Base-by-base conservation (phyloP, 1,140 invertebrate species). In the Arctopsyche grandis region DNA sequence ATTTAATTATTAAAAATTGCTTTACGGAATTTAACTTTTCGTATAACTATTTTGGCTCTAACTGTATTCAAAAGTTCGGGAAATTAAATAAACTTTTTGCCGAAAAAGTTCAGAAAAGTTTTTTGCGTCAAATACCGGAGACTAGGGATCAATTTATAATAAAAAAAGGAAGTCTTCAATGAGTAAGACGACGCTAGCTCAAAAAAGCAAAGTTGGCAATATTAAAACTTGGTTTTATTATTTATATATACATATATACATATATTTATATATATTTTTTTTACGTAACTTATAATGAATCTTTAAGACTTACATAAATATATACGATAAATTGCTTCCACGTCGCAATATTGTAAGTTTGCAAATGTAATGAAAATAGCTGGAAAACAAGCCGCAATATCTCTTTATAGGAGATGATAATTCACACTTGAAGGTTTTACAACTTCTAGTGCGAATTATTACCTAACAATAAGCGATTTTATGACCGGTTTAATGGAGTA, bases 371-470 rank as follows among this genome's bases (percentile, higher is more conserved):
- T 19, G 14, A 60, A 60, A 60, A 60, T 60, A 19, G 56, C 56
- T 9, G 14, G 16, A 60, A 60, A 60, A 60, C 56, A 60, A 60
- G 21, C 56, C 56, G 16, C 56, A 60, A 60, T 60, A 60, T 60
- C n/a, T 60, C 56, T 60, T 60, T 60, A 60, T 60, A 60, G 56
- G 56, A 60, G 56, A 60, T 60, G 21, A 60, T 60, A 60, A 60
- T 19, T 60, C 56, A 19, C 56, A 19, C 56, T 60, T 60, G 56
- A 60, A 60, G 56, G n/a, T 60, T 60, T 60, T 60, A 60, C 56
- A 60, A 60, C 56, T 60, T 21, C 16, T 60, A n/a, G 56, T 60
- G 56, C 56, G 56, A 60, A 60, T 60, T 60, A 60, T 60, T 60
- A 60, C 56, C 56, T 60, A 19, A 60, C 56, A 60, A 60, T 60